A percentile compares a stretch with the other conserved stretches of the same genome.
Conservation (phyloP, 2,797 vertebrate species). For the Xiphorhynchus erythropygius region DNA sequence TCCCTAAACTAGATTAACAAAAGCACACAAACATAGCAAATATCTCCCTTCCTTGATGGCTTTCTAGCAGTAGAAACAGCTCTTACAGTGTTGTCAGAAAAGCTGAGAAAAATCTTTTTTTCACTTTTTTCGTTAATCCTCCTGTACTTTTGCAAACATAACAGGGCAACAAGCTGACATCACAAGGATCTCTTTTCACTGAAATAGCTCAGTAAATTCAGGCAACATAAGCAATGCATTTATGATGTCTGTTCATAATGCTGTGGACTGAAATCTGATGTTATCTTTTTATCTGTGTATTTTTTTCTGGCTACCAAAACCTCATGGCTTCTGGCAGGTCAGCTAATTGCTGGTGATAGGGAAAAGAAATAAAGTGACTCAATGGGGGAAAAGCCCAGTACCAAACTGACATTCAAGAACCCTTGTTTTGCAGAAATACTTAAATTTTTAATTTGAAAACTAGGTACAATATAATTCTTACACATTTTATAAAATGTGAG, state of each 20-base stretch:
- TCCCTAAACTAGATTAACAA: background rate
- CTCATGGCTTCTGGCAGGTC: background rate
- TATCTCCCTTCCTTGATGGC: background rate
- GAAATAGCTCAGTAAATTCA: background rate
- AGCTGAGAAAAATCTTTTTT: background rate
- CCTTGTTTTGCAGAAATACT: background rate
- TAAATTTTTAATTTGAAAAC: background rate
- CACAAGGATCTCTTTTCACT: background rate
- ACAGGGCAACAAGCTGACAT: background rate
- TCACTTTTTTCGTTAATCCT: background rate
- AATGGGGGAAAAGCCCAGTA: background rate
- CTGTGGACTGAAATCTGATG: background rate
- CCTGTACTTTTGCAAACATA: background rate
- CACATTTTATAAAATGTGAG: background rate
- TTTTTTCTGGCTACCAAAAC: background rate
- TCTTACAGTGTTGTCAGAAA: background rate
- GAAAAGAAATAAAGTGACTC: background rate
- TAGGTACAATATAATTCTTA: background rate
- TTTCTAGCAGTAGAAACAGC: background rate
- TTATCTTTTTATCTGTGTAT: too few species aligned
- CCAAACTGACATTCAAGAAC: background rate
- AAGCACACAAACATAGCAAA: background rate
- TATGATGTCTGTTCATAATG: accelerated
- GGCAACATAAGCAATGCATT: background rate
- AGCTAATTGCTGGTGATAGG: background rate